phyloP scores from a whole-genome alignment of 2,888 invertebrate species.

The Chironomus riparius region DNA sequence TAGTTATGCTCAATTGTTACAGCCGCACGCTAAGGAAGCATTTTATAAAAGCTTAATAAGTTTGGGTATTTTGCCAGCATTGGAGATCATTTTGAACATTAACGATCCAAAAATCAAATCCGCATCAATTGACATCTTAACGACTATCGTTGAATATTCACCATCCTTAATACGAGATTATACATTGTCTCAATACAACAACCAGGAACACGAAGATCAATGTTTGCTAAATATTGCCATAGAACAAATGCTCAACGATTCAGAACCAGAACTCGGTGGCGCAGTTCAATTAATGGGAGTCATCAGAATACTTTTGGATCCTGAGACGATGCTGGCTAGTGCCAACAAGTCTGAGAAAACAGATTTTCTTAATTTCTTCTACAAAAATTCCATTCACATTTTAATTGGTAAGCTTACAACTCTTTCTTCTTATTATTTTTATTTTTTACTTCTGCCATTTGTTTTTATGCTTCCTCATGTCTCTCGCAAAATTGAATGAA shows the following conservation, averaged over 20 bases:
- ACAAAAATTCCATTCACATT: conserved; percentile 95
- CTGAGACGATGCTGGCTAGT: conserved; percentile 94
- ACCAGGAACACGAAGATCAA: conserved; percentile 59
- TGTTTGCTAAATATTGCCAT: conserved; percentile 92
- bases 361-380: conserved; percentile 97
- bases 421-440: too few relatives aligned
- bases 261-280: conserved; percentile 93
- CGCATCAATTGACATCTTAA: conserved; percentile 95
- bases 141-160: conserved; percentile 96
- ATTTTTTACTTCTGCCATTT: too few relatives aligned
- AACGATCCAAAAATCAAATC: conserved; percentile 91
- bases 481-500: too few relatives aligned
- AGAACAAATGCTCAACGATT: conserved; percentile 95
- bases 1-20: conserved; percentile 96
- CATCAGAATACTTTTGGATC: conserved; percentile 84
- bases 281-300: conserved; percentile 96
- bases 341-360: conserved; percentile 94
- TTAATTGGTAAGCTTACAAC: conserved; percentile 63
- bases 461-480: too few relatives aligned
- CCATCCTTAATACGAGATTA: conserved; percentile 96
- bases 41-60: conserved; percentile 93
- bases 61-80: conserved; percentile 76
- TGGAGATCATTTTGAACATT: conserved; percentile 84
- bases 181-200: conserved; percentile 49
- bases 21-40: conserved; percentile 91